These are phyloP conservation scores for Tadarida brasiliensis DNA, from an alignment of 2,797 vertebrate species.

Conservation along the genomic window DNA sequence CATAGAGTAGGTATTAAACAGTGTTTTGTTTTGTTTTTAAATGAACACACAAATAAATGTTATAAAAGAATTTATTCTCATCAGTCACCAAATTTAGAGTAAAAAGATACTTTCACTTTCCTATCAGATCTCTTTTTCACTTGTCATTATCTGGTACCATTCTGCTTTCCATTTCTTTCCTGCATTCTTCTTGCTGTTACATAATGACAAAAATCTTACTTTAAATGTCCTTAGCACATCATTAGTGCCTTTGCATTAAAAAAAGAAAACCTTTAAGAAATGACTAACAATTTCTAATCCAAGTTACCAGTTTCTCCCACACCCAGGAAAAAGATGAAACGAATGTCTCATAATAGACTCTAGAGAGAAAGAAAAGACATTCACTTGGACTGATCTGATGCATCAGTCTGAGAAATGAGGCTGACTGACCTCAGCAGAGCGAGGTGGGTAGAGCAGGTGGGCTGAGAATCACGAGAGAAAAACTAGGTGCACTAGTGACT, in stretches of 20 bases:
- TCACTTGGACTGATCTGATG: not conserved
- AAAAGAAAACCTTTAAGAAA: not conserved
- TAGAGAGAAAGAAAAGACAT: constrained; percentile 18
- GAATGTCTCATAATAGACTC: not conserved
- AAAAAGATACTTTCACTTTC: constrained; percentile 47
- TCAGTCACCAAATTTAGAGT: constrained; percentile 36
- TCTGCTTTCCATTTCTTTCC: not conserved
- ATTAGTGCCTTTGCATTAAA: not conserved
- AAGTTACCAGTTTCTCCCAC: not conserved
- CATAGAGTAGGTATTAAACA: constrained; percentile 33
- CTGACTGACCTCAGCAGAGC: not conserved
- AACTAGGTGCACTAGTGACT: not conserved
- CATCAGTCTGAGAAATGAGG: not conserved
- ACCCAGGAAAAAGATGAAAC: not conserved
- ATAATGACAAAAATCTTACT: not conserved
- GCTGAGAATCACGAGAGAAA: not conserved
- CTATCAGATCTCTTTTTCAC: not conserved
- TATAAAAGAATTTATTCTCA: constrained; percentile 48
- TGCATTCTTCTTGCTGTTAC: not conserved
- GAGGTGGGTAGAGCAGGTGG: not conserved
- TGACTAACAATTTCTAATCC: not conserved
- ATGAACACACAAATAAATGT: constrained; percentile 28
- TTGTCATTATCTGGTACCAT: not conserved
- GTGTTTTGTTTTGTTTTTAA: not conserved
- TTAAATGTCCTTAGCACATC: not conserved